Percentiles rank a stretch among this genome's conserved stretches.
Evolutionary conservation across 2,888 invertebrate genomes (phyloP).

Genomic region (Rambutsinella grinnellia): DNA sequence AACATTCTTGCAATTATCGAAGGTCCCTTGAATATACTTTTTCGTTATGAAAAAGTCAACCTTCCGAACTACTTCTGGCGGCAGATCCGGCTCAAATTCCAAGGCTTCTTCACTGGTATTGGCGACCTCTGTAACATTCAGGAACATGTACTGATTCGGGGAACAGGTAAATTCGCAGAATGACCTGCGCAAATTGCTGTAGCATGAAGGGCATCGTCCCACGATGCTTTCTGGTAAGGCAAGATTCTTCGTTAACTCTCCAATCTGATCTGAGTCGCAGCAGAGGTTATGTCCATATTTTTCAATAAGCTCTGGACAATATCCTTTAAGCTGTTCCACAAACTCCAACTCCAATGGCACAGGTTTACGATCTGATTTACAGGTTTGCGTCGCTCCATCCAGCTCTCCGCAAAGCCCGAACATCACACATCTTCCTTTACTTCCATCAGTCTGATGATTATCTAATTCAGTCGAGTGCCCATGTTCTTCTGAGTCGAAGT

Average conservation of each 20-base stretch:
- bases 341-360: slow-evolving; percentile 39
- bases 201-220: slow-evolving; percentile 85
- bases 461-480: slow-evolving; percentile 19
- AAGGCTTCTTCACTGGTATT: slow-evolving; percentile 35
- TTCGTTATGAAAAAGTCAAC: slow-evolving; percentile 67
- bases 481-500: background rate
- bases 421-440: slow-evolving; percentile 62
- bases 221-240: slow-evolving; percentile 77
- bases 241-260: slow-evolving; percentile 49
- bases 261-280: slow-evolving; percentile 58
- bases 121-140: slow-evolving; percentile 67
- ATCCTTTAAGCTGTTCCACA: slow-evolving; percentile 29
- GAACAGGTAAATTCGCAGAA: slow-evolving; percentile 88
- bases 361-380: slow-evolving; percentile 56
- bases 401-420: slow-evolving; percentile 57
- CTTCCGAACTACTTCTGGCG: slow-evolving; percentile 45
- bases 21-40: slow-evolving; percentile 76
- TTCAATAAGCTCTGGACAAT: slow-evolving; percentile 59
- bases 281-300: slow-evolving; percentile 62
- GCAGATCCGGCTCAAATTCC: slow-evolving; percentile 20
- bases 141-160: slow-evolving; percentile 78
- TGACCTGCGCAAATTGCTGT: slow-evolving; percentile 79
- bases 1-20: slow-evolving; percentile 84
- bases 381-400: slow-evolving; percentile 48
- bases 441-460: slow-evolving; percentile 34